phyloP scores from a whole-genome alignment of 2,888 invertebrate species.

The Alentia gelatinosa region DNA sequence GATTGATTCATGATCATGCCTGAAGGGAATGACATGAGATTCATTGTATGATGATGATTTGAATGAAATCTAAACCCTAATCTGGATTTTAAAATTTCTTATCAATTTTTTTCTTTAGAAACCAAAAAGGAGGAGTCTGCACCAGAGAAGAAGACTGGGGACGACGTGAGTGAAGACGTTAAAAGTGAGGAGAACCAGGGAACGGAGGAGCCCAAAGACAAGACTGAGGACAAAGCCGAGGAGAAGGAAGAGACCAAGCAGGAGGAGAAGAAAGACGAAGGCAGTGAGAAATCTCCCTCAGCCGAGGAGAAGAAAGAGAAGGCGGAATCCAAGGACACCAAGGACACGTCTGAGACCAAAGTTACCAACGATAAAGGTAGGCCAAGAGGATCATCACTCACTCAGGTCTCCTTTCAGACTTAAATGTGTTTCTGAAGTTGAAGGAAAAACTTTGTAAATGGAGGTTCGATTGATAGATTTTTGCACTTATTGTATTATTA shows the following conservation, averaged over 20 bases:
- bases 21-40: too few relatives aligned
- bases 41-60: too few relatives aligned
- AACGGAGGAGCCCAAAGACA: slow-evolving; percentile 30
- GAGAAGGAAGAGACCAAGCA: slow-evolving; percentile 50
- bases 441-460: too few relatives aligned
- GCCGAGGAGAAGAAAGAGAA: slow-evolving; percentile 46
- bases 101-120: too few relatives aligned
- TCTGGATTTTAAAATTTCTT: too few relatives aligned
- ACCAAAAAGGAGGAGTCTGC: slow-evolving; percentile 33
- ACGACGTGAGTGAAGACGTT: slow-evolving; percentile 41
- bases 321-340: slow-evolving; percentile 29
- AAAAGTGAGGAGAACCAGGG: slow-evolving; percentile 53
- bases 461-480: too few relatives aligned
- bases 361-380: not conserved
- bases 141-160: slow-evolving; percentile 52
- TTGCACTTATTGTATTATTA: too few relatives aligned
- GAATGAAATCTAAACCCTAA: too few relatives aligned
- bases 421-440: too few relatives aligned
- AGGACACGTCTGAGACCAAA: not conserved
- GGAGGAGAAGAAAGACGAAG: slow-evolving; percentile 56
- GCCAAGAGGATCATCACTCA: too few relatives aligned
- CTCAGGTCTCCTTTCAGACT: too few relatives aligned
- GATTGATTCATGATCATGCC: too few relatives aligned
- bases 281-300: slow-evolving; percentile 48
- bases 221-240: slow-evolving; percentile 56